These are phyloP conservation scores for Orestias chungarensis DNA, from an alignment of 2,797 vertebrate genomes.

Conservation along the genomic window DNA sequence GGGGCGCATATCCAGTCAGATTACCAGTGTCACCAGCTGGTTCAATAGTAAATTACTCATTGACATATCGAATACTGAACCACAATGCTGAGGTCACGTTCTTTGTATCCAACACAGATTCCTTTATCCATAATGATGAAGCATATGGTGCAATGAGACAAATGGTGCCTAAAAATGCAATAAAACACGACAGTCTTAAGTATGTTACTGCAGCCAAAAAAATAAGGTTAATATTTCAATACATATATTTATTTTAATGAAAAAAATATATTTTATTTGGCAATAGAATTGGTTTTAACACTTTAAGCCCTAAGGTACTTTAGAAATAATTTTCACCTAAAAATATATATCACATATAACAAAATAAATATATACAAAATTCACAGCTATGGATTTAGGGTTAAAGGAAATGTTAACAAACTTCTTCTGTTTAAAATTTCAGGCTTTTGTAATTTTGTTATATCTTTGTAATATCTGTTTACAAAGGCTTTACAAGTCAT, in stretches of 20 bases:
- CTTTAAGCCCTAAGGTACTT: too few species aligned
- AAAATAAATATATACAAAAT: too few species aligned
- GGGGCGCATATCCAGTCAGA: constrained; percentile 23
- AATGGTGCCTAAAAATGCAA: not conserved
- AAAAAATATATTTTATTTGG: not conserved
- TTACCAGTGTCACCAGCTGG: constrained; percentile 30
- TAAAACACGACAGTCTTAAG: not conserved
- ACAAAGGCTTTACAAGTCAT: not conserved
- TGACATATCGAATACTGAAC: constrained; percentile 46
- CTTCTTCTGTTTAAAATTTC: not conserved
- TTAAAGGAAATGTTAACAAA: not conserved
- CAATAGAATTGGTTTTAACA: too few species aligned
- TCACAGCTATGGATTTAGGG: too few species aligned
- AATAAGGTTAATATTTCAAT: not conserved
- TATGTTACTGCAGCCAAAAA: not conserved
- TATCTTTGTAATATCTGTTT: not conserved
- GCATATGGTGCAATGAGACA: constrained; percentile 33
- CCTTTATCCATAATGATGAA: constrained; percentile 57
- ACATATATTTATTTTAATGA: not conserved
- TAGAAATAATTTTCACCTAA: too few species aligned
- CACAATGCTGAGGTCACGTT: constrained; percentile 7
- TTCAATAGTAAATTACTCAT: constrained; percentile 56
- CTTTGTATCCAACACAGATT: constrained; percentile 21
- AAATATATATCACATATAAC: too few species aligned
- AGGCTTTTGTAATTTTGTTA: too few species aligned